Percentiles rank a stretch among this genome's conserved stretches.
phyloP scores from a whole-genome alignment of 2,113 vertebrate species.

The Apodemus speciosus region DNA sequence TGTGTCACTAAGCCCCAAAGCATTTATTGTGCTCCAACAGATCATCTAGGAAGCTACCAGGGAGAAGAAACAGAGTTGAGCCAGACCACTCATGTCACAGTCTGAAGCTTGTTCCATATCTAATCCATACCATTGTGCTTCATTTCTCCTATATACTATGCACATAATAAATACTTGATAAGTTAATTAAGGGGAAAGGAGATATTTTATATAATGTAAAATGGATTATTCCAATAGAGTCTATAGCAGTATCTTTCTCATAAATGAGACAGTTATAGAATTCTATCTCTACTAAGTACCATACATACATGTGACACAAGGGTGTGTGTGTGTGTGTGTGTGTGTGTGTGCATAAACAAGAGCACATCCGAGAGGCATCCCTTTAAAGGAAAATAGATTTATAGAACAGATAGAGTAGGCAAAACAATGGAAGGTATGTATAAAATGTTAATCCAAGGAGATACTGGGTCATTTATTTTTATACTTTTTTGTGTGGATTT shows the following conservation, averaged over 20 bases:
- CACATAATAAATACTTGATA: neutral
- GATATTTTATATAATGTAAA: neutral
- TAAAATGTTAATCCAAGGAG: neutral
- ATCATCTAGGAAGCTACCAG: neutral
- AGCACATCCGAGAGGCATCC: neutral
- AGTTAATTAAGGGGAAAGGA: neutral
- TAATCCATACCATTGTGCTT: neutral
- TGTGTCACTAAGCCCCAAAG: neutral
- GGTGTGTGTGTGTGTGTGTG: too few relatives aligned
- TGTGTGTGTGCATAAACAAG: neutral
- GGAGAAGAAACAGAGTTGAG: neutral
- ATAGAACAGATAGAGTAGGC: slow-evolving; percentile 29
- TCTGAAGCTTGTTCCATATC: neutral
- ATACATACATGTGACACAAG: neutral
- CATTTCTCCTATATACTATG: neutral
- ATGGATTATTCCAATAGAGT: neutral
- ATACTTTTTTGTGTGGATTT: too few relatives aligned
- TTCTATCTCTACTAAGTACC: neutral
- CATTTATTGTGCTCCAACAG: neutral
- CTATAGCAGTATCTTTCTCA: neutral
- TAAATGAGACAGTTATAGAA: neutral
- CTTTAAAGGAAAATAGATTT: slow-evolving; percentile 16
- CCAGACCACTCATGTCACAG: neutral
- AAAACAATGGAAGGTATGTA: neutral
- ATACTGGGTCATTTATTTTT: neutral